These are phyloP conservation scores for Sminthurinus aureus DNA, from an alignment of 2,888 invertebrate genomes.

Conservation along the genomic window DNA sequence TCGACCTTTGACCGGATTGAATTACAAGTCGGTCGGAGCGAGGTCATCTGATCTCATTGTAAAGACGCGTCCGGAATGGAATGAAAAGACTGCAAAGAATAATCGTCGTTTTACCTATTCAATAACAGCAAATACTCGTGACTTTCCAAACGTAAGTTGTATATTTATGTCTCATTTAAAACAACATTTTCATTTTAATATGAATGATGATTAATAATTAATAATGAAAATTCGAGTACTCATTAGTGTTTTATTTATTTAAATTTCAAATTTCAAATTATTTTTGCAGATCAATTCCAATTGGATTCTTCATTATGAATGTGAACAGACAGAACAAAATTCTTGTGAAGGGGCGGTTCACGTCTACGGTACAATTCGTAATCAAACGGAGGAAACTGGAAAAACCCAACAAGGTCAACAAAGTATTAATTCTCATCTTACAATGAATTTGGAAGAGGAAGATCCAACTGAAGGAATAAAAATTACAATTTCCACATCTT, in stretches of 20 bases:
- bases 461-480: neutral
- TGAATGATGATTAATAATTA: too few species aligned
- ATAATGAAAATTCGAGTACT: too few species aligned
- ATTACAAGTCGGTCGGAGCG: neutral
- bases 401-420: neutral
- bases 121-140: neutral
- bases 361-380: neutral
- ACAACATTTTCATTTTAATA: too few species aligned
- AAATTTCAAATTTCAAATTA: too few species aligned
- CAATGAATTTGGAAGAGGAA: neutral
- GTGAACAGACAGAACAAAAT: neutral
- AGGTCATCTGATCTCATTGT: neutral
- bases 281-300: constrained; percentile 22
- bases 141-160: too few species aligned
- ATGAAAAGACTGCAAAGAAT: neutral
- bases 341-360: constrained; percentile 6
- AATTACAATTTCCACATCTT: constrained; percentile 1
- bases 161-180: too few species aligned
- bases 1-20: neutral
- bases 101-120: constrained; percentile 21
- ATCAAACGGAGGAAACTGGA: neutral
- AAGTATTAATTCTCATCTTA: neutral
- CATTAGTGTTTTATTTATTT: too few species aligned
- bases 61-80: constrained; percentile 3
- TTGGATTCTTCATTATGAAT: constrained; percentile 31